Evolutionary conservation across 2,113 vertebrate genomes (phyloP).

Genomic region (Tonatia bakeri): DNA sequence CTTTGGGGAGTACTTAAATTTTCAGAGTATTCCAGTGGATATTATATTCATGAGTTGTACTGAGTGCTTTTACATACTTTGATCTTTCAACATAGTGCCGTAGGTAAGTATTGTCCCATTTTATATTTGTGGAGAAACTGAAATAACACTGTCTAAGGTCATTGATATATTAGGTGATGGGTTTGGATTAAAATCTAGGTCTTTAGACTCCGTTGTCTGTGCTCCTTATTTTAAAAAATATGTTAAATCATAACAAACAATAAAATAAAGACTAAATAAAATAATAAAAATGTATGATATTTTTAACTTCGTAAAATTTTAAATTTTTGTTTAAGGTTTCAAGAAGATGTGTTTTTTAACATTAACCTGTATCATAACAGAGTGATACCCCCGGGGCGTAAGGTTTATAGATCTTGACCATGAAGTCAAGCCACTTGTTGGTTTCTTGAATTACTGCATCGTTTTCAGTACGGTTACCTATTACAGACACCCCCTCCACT

Average conservation of each 20-base stretch:
- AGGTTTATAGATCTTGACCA: not conserved
- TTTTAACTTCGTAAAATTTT: not conserved
- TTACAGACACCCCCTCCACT: not conserved
- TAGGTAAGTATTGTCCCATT: not conserved
- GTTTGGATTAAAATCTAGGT: not conserved
- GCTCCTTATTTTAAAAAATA: not conserved
- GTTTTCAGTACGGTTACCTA: not conserved
- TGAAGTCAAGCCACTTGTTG: not conserved
- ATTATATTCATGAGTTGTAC: not conserved
- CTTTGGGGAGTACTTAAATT: not conserved
- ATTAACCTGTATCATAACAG: not conserved
- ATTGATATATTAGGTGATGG: not conserved
- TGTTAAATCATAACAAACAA: not conserved
- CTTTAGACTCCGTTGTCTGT: not conserved
- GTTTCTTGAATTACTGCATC: not conserved
- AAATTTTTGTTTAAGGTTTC: not conserved
- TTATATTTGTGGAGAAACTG: not conserved
- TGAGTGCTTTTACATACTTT: not conserved
- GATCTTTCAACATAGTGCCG: not conserved
- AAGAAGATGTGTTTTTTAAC: not conserved
- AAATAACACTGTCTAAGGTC: not conserved
- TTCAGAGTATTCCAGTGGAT: slow-evolving; percentile 18
- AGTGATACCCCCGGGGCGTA: not conserved
- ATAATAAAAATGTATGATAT: not conserved
- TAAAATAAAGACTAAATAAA: too few relatives aligned